These are phyloP conservation scores for Aethina tumida DNA, from an alignment of 1,140 invertebrate genomes.

Conservation along the genomic window DNA sequence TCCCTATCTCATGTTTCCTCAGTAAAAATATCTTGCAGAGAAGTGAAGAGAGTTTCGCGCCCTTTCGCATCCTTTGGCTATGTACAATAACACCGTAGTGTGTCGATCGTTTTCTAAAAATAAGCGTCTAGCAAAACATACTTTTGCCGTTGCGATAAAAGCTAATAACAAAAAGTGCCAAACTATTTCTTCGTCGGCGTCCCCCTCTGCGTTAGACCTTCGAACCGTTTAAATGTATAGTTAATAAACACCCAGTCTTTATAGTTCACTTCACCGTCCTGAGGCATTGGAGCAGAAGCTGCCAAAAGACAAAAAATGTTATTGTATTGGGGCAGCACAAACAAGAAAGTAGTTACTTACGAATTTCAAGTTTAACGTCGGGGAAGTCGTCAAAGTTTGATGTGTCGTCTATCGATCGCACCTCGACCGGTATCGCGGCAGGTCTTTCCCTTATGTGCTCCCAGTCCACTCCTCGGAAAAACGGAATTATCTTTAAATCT, in stretches of 20 bases:
- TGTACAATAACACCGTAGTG: too few species aligned
- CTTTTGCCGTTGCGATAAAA: constrained; percentile 8
- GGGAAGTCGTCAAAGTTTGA: constrained; percentile 99
- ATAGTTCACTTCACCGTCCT: constrained; percentile 76
- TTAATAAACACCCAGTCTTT: constrained; percentile 99
- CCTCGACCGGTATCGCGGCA: constrained; percentile 92
- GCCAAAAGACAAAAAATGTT: constrained; percentile 34
- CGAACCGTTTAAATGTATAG: constrained; percentile 98
- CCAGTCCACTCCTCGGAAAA: constrained; percentile 93
- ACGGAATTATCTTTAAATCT: constrained; percentile 75
- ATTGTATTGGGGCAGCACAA: not conserved
- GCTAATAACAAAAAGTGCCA: constrained; percentile 12
- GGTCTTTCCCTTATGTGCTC: constrained; percentile 93
- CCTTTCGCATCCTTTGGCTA: too few species aligned
- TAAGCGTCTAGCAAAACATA: constrained; percentile 18
- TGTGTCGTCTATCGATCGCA: constrained; percentile 91
- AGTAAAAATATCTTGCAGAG: too few species aligned
- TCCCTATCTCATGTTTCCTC: too few species aligned
- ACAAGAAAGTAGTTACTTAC: constrained; percentile 54
- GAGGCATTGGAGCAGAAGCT: constrained; percentile 72
- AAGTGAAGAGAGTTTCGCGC: constrained; percentile 5
- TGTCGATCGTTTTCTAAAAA: constrained; percentile 25
- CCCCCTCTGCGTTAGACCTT: constrained; percentile 84
- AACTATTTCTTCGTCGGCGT: constrained; percentile 65
- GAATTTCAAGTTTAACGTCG: constrained; percentile 96